Base-by-base conservation (phyloP, 2,113 vertebrate genomes). In the Trogon surrucura region DNA sequence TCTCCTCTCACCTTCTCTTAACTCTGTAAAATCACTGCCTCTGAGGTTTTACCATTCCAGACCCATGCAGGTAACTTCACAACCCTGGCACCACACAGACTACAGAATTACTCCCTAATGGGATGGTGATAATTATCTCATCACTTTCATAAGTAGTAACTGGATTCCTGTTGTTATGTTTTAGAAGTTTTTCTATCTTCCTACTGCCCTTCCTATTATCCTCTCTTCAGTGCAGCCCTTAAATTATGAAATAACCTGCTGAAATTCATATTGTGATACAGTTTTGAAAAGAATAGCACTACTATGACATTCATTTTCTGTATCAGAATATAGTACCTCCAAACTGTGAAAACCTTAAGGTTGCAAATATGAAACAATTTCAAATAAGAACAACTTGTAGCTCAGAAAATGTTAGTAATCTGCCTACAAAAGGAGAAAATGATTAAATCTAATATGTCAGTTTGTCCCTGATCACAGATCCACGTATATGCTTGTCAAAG, bases 101-200 rank as follows among this genome's bases (percentile, higher is more conserved):
- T 70, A 44, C 26, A 75, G 64, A 77, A 93, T 80, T 94, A 93
- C 70, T 94, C 85, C 66, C 71, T 80, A 75, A 27, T 66, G 61
- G 44, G 34, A 70, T 57, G 47, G 58, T 56, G 62, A 75, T 89
- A 94, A 89, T 93, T 91, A 91, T 74, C 92, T 91, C 81, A 93
- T 73, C 48, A 45, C 51, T 88, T 96, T 72, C 83, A 50, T 69
- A 77, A 71, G 36, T 2, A 0, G 56, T 95, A 88, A 81, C 72
- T 70, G 62, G 84, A 75, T 93, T 89, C 74, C 70, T 73, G 89
- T 87, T 88, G 77, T 78, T 83, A 78, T 13, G 13, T 90, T 94
- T 85, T 80, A 85, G 48, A 85, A 89, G 34, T 22, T 56, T 70
- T 84, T 34, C 13, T 72, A 2, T 44, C 34, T 88, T 90, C 41